Evolutionary conservation across 2,797 vertebrate genomes (phyloP).

Genomic region (Tarsius wallacei): DNA sequence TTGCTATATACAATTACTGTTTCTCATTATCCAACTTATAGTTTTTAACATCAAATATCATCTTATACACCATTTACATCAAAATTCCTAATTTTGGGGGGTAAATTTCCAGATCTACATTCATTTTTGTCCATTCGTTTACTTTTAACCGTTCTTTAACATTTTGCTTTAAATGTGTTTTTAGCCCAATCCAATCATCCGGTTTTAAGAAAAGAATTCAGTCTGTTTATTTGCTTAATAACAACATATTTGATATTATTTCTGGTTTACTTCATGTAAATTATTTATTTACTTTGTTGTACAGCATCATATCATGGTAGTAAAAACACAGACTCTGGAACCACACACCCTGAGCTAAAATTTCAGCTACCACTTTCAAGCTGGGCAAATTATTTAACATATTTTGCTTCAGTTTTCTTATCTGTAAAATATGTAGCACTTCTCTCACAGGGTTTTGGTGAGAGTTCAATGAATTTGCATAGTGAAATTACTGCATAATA

Average conservation of each 20-base stretch:
- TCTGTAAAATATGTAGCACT: not conserved
- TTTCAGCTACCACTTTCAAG: not conserved
- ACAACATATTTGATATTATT: not conserved
- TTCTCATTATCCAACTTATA: not conserved
- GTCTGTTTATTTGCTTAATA: not conserved
- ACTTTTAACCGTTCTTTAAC: not conserved
- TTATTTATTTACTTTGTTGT: not conserved
- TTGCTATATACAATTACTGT: not conserved
- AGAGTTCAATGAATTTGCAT: not conserved
- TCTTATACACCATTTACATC: not conserved
- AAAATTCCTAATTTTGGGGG: not conserved
- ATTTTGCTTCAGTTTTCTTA: not conserved
- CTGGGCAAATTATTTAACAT: not conserved
- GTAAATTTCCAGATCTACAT: not conserved
- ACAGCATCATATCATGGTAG: not conserved
- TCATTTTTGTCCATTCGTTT: not conserved
- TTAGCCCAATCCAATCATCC: not conserved
- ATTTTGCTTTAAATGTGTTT: not conserved
- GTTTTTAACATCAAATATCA: not conserved
- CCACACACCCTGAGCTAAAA: not conserved
- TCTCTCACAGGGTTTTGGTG: not conserved
- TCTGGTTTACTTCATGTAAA: not conserved
- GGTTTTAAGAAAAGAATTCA: not conserved
- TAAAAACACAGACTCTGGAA: not conserved
- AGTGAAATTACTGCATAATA: not conserved